Evolutionary conservation across 2,113 vertebrate genomes (phyloP), one percentile per base, ranked within the genome.

Genomic region (Sisor rabdophorus): DNA sequence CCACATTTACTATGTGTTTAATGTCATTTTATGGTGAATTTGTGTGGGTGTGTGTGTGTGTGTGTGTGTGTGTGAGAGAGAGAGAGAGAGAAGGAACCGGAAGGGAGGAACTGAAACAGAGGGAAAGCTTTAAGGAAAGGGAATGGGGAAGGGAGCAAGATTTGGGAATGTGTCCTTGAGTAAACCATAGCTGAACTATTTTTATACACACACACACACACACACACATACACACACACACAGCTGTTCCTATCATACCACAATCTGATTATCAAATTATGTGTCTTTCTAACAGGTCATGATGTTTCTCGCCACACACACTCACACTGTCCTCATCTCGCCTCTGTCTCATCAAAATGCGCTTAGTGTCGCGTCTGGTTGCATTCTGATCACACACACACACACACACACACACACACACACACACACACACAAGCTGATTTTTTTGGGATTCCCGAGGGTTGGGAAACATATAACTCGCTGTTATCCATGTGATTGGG

Each of bases 321-420:
- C 50, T 58, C 63, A 63, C 72, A 30, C 69, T 28, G 54, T 73
- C 73, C 65, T 47, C 68, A 47, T 55, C 22, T 81, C 24, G 64
- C 36, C 77, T 76, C 61, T 22, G 54, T 48, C 82, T 81, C 65
- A 86, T 84, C 84, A 83, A 84, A 79, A 84, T 84, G 83, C 81
- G 50, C 55, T 52, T 76, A 55, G 68, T 67, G 81, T 82, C 52
- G 59, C 0, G 73, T 40, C 82, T 71, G 82, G 75, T 84, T 60
- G 56, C 52, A 40, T 70, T 84, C 58, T 28, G 24, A 75, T 65
- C 58, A 44, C 72, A 58, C 61, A 74, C 63, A 71, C 63, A 54
- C 54, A 30, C 69, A 64, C 76, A 22, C 10, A 58, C 64, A 47
- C 48, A 70, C 22, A 53, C 67, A 30, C 48, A 26, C 24, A 48